phyloP scores from a whole-genome alignment of 2,113 vertebrate genomes.

The Motacilla tschutschensis region DNA sequence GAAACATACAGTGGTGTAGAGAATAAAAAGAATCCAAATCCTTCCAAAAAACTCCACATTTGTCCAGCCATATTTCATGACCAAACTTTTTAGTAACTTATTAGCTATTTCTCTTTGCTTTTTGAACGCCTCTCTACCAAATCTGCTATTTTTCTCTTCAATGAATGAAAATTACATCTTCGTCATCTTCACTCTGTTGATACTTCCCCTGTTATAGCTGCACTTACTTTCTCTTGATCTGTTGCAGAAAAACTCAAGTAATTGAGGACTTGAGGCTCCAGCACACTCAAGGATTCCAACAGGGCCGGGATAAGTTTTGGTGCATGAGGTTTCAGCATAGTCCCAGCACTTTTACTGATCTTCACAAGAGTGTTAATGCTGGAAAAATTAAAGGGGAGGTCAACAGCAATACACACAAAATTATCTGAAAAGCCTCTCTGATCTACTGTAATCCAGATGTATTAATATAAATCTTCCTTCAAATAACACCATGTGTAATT shows the following conservation, averaged over 20 bases:
- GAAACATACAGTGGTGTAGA: neutral
- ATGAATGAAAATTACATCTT: neutral
- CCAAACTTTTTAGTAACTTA: neutral
- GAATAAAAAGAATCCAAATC: neutral
- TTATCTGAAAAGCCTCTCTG: neutral
- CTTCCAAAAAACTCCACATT: neutral
- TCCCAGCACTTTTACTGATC: conserved; percentile 94
- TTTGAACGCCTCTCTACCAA: neutral
- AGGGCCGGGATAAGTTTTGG: conserved; percentile 91
- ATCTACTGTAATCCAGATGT: neutral
- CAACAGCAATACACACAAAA: neutral
- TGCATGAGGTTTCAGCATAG: conserved; percentile 91
- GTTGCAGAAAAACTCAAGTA: conserved; percentile 95
- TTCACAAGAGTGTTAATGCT: conserved; percentile 97
- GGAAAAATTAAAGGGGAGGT: neutral
- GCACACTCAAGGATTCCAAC: conserved; percentile 89
- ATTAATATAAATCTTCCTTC: neutral
- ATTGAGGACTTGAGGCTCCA: conserved; percentile 96
- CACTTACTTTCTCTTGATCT: conserved; percentile 94
- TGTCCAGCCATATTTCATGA: neutral
- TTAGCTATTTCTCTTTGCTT: neutral
- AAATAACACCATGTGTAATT: neutral
- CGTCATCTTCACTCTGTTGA: neutral
- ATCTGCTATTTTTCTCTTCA: neutral
- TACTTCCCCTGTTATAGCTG: neutral